A percentile compares a stretch with the other conserved stretches of the same genome.
Evolutionary conservation across 2,797 vertebrate species (phyloP).

Genomic region (Odontamblyopus rebecca): DNA sequence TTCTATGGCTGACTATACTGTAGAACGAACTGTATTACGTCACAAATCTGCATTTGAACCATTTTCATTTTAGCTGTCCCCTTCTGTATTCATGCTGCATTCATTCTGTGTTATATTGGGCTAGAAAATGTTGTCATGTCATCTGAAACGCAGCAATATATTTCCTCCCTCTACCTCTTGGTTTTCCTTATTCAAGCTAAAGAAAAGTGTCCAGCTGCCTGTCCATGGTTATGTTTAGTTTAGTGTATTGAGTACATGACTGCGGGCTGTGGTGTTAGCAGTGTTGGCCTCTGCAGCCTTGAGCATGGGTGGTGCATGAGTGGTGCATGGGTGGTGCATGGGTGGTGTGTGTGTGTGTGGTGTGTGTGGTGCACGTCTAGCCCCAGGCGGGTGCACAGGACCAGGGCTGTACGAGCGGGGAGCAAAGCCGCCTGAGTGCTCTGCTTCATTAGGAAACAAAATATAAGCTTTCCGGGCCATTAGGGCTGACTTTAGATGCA

Average conservation of each 20-base stretch:
- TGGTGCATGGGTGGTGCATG: slow-evolving; percentile 43
- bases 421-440: slow-evolving; percentile 82
- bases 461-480: slow-evolving; percentile 98
- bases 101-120: too few species aligned
- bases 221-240: slow-evolving; percentile 2
- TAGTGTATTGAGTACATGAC: slow-evolving; percentile 8
- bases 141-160: too few species aligned
- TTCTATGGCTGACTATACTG: too few species aligned
- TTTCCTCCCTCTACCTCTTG: too few species aligned
- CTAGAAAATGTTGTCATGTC: too few species aligned
- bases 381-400: slow-evolving; percentile 69
- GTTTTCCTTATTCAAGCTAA: not conserved
- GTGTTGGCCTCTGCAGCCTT: slow-evolving; percentile 61
- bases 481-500: slow-evolving; percentile 99
- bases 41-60: too few species aligned
- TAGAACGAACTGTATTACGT: too few species aligned
- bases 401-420: slow-evolving; percentile 88
- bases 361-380: slow-evolving; percentile 48
- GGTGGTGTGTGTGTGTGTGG: slow-evolving; percentile 52
- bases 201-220: not conserved
- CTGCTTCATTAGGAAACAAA: slow-evolving; percentile 99
- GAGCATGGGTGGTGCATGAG: slow-evolving; percentile 50
- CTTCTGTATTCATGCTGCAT: too few species aligned
- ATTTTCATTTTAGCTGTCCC: too few species aligned
- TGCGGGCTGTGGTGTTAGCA: slow-evolving; percentile 28